Conservation (phyloP, 2,113 vertebrate genomes). For the Dendropsophus ebraccatus region DNA sequence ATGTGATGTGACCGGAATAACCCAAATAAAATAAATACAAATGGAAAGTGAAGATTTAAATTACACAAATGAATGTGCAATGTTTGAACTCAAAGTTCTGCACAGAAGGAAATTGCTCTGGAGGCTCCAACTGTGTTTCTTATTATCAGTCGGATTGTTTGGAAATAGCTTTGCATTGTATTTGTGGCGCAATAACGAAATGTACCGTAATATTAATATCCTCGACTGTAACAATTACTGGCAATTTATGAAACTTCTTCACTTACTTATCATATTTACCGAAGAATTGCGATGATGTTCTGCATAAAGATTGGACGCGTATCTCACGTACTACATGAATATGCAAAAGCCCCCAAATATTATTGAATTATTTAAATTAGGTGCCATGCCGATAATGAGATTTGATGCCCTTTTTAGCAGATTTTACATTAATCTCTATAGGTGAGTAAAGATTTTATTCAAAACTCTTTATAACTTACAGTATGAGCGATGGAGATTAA, state of each 20-base stretch:
- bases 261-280: constrained; percentile 40
- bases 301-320: constrained; percentile 19
- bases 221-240: constrained; percentile 39
- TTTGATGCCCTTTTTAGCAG: constrained; percentile 16
- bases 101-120: constrained; percentile 47
- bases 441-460: background rate
- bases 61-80: constrained; percentile 51
- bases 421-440: constrained; percentile 35
- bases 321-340: constrained; percentile 41
- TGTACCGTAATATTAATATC: constrained; percentile 48
- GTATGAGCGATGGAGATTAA: background rate
- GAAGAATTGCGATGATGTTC: constrained; percentile 2
- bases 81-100: constrained; percentile 38
- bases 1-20: constrained; percentile 27
- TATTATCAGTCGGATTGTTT: constrained; percentile 56
- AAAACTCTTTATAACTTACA: constrained; percentile 5
- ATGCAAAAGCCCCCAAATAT: constrained; percentile 25
- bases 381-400: constrained; percentile 54
- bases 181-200: constrained; percentile 43
- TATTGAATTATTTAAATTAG: constrained; percentile 44
- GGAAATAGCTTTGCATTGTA: constrained; percentile 51
- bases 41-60: constrained; percentile 33
- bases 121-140: constrained; percentile 56
- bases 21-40: constrained; percentile 27
- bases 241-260: constrained; percentile 40